Conservation (phyloP, 2,113 vertebrate species). For the Eupsittula cactorum region DNA sequence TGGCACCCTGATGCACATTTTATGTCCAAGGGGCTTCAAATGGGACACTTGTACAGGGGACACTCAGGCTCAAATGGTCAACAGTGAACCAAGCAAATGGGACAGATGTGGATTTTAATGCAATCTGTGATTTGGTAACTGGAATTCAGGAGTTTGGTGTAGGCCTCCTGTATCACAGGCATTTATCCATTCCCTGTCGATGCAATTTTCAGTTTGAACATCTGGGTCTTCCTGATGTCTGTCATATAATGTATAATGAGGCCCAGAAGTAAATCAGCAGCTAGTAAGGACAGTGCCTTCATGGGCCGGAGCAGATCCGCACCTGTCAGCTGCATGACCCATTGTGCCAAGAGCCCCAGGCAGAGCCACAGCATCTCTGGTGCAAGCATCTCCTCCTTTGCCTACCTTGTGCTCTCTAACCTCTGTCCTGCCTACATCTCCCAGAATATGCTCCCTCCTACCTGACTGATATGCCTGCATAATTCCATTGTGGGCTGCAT, state of each 20-base stretch:
- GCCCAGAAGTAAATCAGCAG: background rate
- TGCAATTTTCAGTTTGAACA: background rate
- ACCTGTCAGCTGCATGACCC: background rate
- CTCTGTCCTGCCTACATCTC: background rate
- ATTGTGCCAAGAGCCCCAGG: background rate
- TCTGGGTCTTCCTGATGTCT: background rate
- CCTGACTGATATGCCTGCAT: background rate
- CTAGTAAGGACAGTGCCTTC: background rate
- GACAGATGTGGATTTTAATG: background rate
- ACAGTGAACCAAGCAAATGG: background rate
- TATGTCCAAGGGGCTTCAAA: background rate
- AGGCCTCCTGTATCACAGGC: background rate
- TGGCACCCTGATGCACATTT: background rate
- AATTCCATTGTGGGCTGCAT: background rate
- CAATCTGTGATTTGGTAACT: background rate
- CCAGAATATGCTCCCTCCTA: background rate
- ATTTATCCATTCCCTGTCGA: background rate
- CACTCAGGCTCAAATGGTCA: background rate
- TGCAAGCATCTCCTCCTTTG: background rate
- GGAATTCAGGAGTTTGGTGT: background rate
- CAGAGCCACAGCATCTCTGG: too few species aligned
- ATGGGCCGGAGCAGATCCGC: background rate
- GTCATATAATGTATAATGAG: accelerated
- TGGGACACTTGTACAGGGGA: background rate
- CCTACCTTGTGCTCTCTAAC: background rate